Conservation (phyloP, 2,797 vertebrate species). For the Craterocephalus amniculus region DNA sequence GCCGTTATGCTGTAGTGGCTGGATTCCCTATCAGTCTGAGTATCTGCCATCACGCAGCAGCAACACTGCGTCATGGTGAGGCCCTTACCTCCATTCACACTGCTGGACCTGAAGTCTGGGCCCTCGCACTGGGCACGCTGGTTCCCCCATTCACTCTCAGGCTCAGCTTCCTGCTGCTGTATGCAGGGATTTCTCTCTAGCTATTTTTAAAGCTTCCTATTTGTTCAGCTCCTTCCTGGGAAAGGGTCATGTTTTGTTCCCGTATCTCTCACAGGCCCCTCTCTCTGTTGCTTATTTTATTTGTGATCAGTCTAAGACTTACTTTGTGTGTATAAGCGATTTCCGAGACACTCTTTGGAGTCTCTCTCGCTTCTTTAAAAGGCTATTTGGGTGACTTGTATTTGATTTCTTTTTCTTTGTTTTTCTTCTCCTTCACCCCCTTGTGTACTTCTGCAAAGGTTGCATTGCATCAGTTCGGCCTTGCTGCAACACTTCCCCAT, state of each 20-base stretch:
- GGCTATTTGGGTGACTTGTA: background rate
- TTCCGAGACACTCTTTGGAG: background rate
- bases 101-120: background rate
- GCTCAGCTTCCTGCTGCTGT: constrained; percentile 64
- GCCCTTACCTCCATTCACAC: background rate
- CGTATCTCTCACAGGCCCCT: constrained; percentile 1
- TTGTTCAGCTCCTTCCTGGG: constrained; percentile 67
- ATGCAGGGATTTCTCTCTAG: constrained; percentile 50
- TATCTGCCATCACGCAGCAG: too few species aligned
- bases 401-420: background rate
- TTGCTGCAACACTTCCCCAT: constrained; percentile 62
- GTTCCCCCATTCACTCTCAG: constrained; percentile 40
- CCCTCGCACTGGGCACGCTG: constrained; percentile 63
- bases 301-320: background rate
- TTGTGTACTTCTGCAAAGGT: constrained; percentile 11
- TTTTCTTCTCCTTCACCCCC: background rate
- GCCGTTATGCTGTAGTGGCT: background rate
- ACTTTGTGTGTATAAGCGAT: background rate
- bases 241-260: constrained; percentile 29
- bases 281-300: constrained; percentile 11
- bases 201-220: constrained; percentile 74
- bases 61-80: background rate
- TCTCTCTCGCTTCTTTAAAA: background rate
- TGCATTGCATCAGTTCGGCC: constrained; percentile 55
- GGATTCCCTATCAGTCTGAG: background rate